A percentile compares a stretch with the other conserved stretches of the same genome.
Evolutionary conservation across 2,888 invertebrate species (phyloP).

Genomic region (Nycteola revayana): DNA sequence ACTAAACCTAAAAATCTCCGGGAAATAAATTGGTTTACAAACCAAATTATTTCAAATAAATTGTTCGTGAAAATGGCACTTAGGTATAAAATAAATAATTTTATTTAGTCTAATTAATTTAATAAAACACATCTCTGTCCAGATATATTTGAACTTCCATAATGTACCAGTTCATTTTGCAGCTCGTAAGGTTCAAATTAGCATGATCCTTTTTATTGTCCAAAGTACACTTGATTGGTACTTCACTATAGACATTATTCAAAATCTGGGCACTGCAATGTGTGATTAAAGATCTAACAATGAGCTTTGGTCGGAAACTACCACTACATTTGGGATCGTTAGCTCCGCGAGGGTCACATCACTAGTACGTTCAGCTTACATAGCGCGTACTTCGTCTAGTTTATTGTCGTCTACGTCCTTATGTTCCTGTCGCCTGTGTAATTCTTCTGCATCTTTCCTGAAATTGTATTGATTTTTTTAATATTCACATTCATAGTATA

Average conservation of each 20-base stretch:
- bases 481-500: no score
- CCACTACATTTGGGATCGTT: slow-evolving; percentile 66
- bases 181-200: no score
- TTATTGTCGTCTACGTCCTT: slow-evolving; percentile 53
- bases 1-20: slow-evolving; percentile 12
- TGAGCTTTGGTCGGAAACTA: slow-evolving; percentile 78
- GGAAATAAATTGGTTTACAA: no score
- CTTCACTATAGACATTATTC: no score
- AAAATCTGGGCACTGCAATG: not conserved
- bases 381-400: slow-evolving; percentile 62
- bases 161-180: no score
- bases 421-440: slow-evolving; percentile 63
- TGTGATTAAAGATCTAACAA: slow-evolving; percentile 9
- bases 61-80: slow-evolving; percentile 47
- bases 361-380: slow-evolving; percentile 44
- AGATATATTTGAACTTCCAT: not conserved
- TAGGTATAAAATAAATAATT: slow-evolving; percentile 47
- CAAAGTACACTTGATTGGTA: no score
- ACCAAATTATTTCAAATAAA: slow-evolving; percentile 21
- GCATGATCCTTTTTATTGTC: no score
- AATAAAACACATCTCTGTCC: slow-evolving; percentile 30
- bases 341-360: slow-evolving; percentile 22
- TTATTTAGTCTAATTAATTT: slow-evolving; percentile 42
- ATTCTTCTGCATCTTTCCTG: slow-evolving; percentile 73
- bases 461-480: no score